Conservation (phyloP, 2,113 vertebrate genomes). For the Calcarius ornatus region DNA sequence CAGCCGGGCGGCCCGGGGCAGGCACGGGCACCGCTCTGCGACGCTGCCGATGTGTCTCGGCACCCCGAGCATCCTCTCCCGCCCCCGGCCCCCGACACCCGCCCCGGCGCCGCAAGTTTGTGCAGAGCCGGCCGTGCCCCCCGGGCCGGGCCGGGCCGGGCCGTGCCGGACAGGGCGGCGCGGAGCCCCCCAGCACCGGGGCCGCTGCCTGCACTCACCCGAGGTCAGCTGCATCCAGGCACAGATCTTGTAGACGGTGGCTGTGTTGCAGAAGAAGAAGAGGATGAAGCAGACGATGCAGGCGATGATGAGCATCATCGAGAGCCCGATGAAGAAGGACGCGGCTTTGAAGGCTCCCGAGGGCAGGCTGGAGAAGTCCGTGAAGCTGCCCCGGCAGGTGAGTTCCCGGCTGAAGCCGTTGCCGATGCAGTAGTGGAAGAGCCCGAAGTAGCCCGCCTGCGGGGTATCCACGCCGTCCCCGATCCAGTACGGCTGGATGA, state of each 20-base stretch:
- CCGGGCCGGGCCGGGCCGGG: background rate
- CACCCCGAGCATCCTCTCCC: background rate
- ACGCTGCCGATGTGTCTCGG: background rate
- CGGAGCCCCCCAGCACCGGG: background rate
- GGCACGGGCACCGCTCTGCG: background rate
- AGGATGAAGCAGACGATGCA: constrained; percentile 94
- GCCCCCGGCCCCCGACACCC: no score
- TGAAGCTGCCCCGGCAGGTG: constrained; percentile 92
- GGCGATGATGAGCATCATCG: constrained; percentile 92
- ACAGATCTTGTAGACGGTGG: constrained; percentile 96
- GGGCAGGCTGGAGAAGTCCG: constrained; percentile 91
- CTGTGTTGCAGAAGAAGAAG: constrained; percentile 97
- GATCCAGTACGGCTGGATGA: constrained; percentile 97
- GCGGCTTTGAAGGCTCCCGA: constrained; percentile 94
- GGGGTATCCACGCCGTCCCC: constrained; percentile 95
- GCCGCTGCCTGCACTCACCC: constrained; percentile 74
- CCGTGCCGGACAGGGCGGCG: background rate
- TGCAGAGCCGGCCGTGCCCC: background rate
- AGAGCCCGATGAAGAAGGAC: constrained; percentile 94
- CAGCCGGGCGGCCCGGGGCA: background rate
- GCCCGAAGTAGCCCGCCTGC: constrained; percentile 95
- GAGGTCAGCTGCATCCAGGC: constrained; percentile 95
- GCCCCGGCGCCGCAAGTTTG: background rate
- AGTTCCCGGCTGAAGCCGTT: constrained; percentile 88
- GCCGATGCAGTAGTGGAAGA: constrained; percentile 93